A percentile compares a stretch with the other conserved stretches of the same genome.
Conservation (phyloP, 2,888 invertebrate genomes). For the Epinotia ramella region DNA sequence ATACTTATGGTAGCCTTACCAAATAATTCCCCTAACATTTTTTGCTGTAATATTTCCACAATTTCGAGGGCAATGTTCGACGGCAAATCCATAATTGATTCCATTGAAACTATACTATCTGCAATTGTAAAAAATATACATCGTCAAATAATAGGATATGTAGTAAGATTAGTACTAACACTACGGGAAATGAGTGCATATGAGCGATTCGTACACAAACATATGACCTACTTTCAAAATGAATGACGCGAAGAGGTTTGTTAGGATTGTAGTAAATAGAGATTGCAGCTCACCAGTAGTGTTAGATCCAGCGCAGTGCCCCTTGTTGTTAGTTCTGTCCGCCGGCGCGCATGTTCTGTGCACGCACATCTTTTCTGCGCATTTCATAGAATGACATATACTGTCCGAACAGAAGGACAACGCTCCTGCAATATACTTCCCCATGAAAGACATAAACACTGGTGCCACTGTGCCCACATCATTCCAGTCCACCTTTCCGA, state of each 20-base stretch:
- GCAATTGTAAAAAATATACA: conserved; percentile 54
- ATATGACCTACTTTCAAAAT: background rate
- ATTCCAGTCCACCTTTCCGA: conserved; percentile 76
- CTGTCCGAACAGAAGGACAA: conserved; percentile 75
- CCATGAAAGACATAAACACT: conserved; percentile 74
- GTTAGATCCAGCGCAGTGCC: conserved; percentile 73
- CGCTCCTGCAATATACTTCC: conserved; percentile 76
- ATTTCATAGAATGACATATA: conserved; percentile 78
- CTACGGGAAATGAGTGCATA: background rate
- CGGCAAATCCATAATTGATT: conserved; percentile 76
- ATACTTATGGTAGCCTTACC: conserved; percentile 78
- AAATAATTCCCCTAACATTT: conserved; percentile 73
- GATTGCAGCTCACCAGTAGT: conserved; percentile 62
- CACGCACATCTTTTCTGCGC: conserved; percentile 68
- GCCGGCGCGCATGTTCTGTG: conserved; percentile 70
- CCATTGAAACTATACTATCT: conserved; percentile 75
- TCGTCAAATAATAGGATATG: background rate
- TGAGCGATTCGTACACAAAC: background rate
- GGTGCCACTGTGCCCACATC: conserved; percentile 74
- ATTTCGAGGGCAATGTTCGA: conserved; percentile 74
- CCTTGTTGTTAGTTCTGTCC: conserved; percentile 70
- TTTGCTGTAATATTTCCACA: conserved; percentile 75
- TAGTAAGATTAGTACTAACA: background rate
- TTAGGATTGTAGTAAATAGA: background rate
- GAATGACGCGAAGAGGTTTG: no score